These are phyloP conservation scores for Merluccius polli DNA, from an alignment of 2,797 vertebrate genomes.

Conservation along the genomic window DNA sequence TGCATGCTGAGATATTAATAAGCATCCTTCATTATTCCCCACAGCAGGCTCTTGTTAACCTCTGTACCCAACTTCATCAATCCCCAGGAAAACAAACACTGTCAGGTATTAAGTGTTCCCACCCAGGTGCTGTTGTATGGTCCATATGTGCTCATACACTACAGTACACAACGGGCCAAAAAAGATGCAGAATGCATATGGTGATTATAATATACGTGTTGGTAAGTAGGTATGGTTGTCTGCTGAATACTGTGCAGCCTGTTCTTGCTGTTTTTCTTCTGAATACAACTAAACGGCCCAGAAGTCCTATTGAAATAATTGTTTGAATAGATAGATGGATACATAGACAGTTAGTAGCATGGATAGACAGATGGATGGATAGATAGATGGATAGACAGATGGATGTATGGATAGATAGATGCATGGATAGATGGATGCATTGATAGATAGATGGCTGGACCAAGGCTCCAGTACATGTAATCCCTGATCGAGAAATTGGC, in stretches of 20 bases:
- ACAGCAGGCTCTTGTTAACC: conserved; percentile 63
- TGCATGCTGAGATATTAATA: conserved; percentile 66
- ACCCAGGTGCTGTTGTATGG: conserved; percentile 21
- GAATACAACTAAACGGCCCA: not conserved
- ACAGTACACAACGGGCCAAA: not conserved
- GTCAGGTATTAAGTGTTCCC: conserved; percentile 29
- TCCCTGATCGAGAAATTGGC: not conserved
- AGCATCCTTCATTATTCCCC: conserved; percentile 60
- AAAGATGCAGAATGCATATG: conserved; percentile 1
- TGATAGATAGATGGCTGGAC: too few species aligned
- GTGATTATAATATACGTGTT: not conserved
- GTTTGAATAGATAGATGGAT: not conserved
- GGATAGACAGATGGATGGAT: too few species aligned
- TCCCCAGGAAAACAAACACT: conserved; percentile 34
- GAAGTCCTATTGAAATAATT: not conserved
- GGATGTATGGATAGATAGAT: too few species aligned
- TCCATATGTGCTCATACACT: not conserved
- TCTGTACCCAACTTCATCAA: conserved; percentile 52
- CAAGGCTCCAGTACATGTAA: not conserved
- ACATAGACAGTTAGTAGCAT: too few species aligned
- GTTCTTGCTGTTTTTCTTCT: not conserved
- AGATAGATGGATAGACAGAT: too few species aligned
- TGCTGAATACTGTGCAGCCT: not conserved
- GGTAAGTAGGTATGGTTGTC: not conserved
- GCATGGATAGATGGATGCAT: too few species aligned